A percentile compares a stretch with the other conserved stretches of the same genome.
Evolutionary conservation across 2,797 vertebrate genomes (phyloP).

Genomic region (Antennarius maculatus): DNA sequence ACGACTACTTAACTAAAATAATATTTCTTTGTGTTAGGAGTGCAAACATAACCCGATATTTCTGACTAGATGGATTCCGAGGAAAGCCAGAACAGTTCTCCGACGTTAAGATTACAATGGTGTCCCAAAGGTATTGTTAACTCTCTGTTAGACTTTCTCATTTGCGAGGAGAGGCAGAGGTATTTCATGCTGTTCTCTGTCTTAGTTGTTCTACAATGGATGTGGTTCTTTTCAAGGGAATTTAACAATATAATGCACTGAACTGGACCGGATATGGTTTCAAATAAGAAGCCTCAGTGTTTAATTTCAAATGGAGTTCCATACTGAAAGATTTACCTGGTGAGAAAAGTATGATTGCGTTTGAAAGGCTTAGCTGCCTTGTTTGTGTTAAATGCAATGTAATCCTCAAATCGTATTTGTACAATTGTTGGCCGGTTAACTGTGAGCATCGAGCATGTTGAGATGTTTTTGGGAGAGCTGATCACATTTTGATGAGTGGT

Average conservation of each 20-base stretch:
- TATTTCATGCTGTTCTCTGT: background rate
- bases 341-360: constrained; percentile 6
- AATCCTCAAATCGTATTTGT: constrained; percentile 47
- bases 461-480: constrained; percentile 55
- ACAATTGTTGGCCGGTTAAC: constrained; percentile 23
- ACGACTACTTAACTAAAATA: background rate
- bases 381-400: constrained; percentile 36
- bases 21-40: background rate
- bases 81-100: background rate
- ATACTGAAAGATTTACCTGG: constrained; percentile 13
- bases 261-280: constrained; percentile 4
- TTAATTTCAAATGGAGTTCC: constrained; percentile 17
- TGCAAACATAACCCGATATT: background rate
- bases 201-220: background rate
- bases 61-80: background rate
- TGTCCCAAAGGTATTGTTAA: background rate
- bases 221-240: background rate
- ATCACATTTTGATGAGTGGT: constrained; percentile 55
- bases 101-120: background rate
- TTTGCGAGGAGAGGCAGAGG: background rate
- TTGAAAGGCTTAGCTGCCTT: constrained; percentile 44
- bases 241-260: background rate
- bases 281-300: constrained; percentile 2
- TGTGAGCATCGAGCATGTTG: constrained; percentile 38
- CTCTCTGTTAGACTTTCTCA: background rate